These are phyloP conservation scores for Pseudochirops cupreus DNA, from an alignment of 2,797 vertebrate species.

Conservation along the genomic window DNA sequence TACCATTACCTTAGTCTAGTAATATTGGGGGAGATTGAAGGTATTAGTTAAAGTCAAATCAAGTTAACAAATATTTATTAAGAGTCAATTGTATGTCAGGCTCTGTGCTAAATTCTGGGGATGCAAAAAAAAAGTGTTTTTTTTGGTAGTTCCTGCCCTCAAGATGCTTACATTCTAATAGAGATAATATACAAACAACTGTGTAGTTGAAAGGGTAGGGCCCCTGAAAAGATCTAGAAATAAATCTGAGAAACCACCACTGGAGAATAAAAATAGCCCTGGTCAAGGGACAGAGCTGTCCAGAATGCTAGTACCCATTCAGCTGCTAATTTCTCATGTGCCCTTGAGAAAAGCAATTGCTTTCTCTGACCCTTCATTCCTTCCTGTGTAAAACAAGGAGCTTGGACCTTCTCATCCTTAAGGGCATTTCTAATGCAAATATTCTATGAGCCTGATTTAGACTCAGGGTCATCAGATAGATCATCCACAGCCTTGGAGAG, in stretches of 20 bases:
- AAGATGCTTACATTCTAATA: neutral
- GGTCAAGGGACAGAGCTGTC: neutral
- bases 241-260: neutral
- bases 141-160: neutral
- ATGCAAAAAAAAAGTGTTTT: neutral
- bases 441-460: neutral
- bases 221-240: neutral
- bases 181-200: neutral
- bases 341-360: neutral
- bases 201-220: neutral
- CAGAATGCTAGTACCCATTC: neutral
- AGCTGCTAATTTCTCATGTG: neutral
- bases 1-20: neutral
- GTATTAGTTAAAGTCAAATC: neutral
- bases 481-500: neutral
- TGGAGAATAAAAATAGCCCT: neutral
- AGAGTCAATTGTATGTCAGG: neutral
- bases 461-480: neutral
- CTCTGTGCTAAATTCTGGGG: neutral
- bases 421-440: neutral
- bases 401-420: neutral
- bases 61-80: neutral
- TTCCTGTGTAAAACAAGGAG: slow-evolving; percentile 8
- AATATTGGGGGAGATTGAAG: neutral
- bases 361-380: neutral